Base-by-base conservation (phyloP, 2,797 vertebrate genomes). In the Ctenochaetus hawaiiensis region DNA sequence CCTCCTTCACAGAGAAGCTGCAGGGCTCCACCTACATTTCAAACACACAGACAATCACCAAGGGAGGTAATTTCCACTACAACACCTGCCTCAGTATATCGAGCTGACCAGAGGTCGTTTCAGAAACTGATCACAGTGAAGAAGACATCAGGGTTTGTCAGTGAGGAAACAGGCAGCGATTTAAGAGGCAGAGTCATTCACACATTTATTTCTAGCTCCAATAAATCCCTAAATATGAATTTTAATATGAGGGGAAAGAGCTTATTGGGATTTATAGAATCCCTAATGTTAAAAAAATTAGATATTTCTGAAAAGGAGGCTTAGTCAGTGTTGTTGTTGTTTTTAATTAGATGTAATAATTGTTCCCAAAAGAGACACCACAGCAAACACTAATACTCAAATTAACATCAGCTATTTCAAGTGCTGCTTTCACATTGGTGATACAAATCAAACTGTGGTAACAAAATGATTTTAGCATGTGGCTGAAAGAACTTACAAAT, bases 31-130 rank as follows among this genome's bases (percentile, higher is more conserved):
- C 64, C 66, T 52, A 68, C 68, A 75, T 77, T 78, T 86, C 77
- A 82, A 59, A 83, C 52, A 51, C 51, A 54, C 61, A 30, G 26
- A 80, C 67, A 60, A 75, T 76, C 59, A 62, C 80, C 77, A 74
- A 45, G 83, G 88, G 84, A 87, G 0, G 23, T 67, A 66, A 41
- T 82, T 85, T 84, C 80, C 78, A 72, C 57, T 8, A 0, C 6
- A 87, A 79, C 85, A 88, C 84, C 87, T 86, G 84, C 80, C 39
- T 75, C 80, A 1, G 51, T 10, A 14, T 63, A 77, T 72, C 13
- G 43, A 84, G 54, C 69, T 59, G 64, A 37, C n/a, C 57, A 4
- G 69, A 18, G 72, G 70, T 14, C 5, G 2, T 70, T 53, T 61
- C 10, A 56, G 20, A 58, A 18, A 26, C 4, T 23, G 60, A 53